Evolutionary conservation across 2,113 vertebrate genomes (phyloP), one percentile per base, ranked within the genome.

Genomic region (Alethe diademata): DNA sequence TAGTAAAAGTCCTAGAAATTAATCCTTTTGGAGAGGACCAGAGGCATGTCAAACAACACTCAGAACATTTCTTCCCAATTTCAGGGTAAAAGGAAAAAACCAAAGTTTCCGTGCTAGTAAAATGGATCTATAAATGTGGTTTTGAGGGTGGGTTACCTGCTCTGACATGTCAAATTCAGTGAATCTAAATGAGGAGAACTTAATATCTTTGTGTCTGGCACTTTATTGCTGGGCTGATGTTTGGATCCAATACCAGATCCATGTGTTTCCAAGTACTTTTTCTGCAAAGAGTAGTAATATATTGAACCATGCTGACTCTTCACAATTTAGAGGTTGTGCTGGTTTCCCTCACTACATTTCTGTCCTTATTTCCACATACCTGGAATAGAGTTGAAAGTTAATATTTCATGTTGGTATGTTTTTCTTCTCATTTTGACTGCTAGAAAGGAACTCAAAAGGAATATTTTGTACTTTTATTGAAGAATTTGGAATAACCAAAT

Each of bases 301-400:
- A 70, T 18, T 42, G 19, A 69, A 58, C 53, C 9, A 15, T 61
- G 24, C 14, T 70, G 14, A 12, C 12, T 61, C 12, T 24, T 60
- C 26, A 65, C 1, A 11, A 29, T 54, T 62, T 56, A 79, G 19
- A 6, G 4, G 3, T 2, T 82, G 9, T 29, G 12, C 0, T 3
- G 45, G 19, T 38, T 75, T 83, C 36, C 74, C 5, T 70, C 14
- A 33, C 19, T 85, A 14, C 8, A 3, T 43, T 82, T 78, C 73
- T 60, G 6, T 56, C 31, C 17, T 79, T 75, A 48, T 17, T 47
- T 89, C 25, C 8, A 45, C 8, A 35, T 3, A 17, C 5, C 5
- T 69, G 19, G 48, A 19, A 65, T 42, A 8, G 24, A 57, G 7
- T 22, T 83, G n/a, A 57, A 76, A 58, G 25, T 26, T 61, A 57